Evolutionary conservation across 2,888 invertebrate species (phyloP).

Genomic region (Drosophila emarginata): DNA sequence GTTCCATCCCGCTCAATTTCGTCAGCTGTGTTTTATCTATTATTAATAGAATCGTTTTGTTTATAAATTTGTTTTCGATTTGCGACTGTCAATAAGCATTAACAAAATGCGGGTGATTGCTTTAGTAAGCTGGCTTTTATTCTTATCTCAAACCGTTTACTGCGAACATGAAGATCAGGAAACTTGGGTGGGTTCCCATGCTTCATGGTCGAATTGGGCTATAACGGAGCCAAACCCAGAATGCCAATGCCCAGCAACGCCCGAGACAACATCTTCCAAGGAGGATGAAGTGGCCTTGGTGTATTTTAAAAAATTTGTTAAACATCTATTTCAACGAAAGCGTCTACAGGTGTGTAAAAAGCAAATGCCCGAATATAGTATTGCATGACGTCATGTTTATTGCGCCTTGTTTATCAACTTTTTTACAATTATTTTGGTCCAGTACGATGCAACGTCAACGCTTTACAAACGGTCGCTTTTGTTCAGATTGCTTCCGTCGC

Average conservation of each 20-base stretch:
- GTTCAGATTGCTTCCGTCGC: conserved; percentile 59
- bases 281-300: conserved; percentile 66
- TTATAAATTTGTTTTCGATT: neutral
- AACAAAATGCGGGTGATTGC: conserved; percentile 43
- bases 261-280: conserved; percentile 29
- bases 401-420: conserved; percentile 14
- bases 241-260: conserved; percentile 27
- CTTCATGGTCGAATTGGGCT: conserved; percentile 40
- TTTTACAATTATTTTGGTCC: conserved; percentile 20
- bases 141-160: conserved; percentile 52
- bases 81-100: neutral
- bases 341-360: conserved; percentile 56
- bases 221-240: neutral
- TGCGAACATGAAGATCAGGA: conserved; percentile 43
- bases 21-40: neutral
- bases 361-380: neutral
- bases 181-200: conserved; percentile 48
- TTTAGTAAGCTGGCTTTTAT: conserved; percentile 44
- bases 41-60: neutral
- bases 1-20: neutral
- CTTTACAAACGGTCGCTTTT: conserved; percentile 60
- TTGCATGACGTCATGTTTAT: conserved; percentile 51
- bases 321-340: conserved; percentile 61
- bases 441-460: conserved; percentile 55
- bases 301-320: conserved; percentile 75